Percentiles rank a stretch among this genome's conserved stretches.
Conservation (phyloP, 2,797 vertebrate species). For the Cyprinodon diabolis region DNA sequence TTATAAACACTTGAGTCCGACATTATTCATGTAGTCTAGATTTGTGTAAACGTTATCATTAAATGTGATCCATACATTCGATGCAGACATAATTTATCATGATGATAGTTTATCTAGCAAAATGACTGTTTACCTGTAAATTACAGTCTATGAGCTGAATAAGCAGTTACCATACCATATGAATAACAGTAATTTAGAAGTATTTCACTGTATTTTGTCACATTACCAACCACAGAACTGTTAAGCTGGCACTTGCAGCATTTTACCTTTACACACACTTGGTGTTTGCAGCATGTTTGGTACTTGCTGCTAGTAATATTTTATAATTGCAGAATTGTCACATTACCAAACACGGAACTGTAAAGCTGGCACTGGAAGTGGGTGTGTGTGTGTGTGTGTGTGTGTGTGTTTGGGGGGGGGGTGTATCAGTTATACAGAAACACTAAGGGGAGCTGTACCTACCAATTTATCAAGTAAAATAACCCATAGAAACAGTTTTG, state of each 20-base stretch:
- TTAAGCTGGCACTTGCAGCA: background rate
- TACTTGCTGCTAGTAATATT: no score
- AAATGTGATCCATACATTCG: background rate
- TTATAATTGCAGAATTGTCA: background rate
- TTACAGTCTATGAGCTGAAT: background rate
- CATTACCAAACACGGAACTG: background rate
- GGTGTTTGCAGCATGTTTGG: no score
- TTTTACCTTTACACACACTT: no score
- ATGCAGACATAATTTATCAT: background rate
- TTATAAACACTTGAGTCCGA: background rate
- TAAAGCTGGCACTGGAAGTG: background rate
- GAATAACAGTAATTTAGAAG: background rate
- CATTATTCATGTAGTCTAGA: constrained; percentile 1
- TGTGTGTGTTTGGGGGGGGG: no score
- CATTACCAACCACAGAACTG: background rate
- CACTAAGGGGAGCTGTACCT: background rate
- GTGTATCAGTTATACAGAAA: background rate
- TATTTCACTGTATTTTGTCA: background rate
- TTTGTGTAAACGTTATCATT: background rate
- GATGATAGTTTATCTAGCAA: background rate
- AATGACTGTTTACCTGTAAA: background rate
- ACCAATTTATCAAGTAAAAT: background rate
- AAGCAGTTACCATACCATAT: background rate
- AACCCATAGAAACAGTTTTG: background rate
- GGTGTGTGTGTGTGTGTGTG: no score